Base-by-base conservation (phyloP, 2,113 vertebrate genomes). In the Platysternon megacephalum region DNA sequence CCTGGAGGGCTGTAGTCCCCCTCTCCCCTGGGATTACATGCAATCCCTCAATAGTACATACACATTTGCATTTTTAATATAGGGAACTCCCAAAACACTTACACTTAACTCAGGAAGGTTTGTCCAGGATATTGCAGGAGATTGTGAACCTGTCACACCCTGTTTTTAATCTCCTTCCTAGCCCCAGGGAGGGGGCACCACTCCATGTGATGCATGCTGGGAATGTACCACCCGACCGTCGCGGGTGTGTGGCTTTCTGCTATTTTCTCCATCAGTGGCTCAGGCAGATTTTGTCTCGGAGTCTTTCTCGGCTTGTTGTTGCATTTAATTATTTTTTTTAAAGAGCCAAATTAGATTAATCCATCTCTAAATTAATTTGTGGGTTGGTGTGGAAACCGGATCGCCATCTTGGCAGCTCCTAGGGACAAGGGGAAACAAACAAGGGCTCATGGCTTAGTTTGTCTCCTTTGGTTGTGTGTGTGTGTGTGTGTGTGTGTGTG, bases 271-370 rank as follows among this genome's bases (percentile, higher is more conserved):
- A 11, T 87, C 85, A 55, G 46, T 82, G 79, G 53, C 81, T 10
- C 17, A 79, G 5, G 22, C 26, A 42, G 11, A 3, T 56, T 22
- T 4, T 55, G 93, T 21, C 4, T 72, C 46, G 17, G 29, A 85
- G 42, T 61, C 74, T 56, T 81, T 89, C 22, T 28, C 5, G 12
- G 89, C 24, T 86, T 85, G 84, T 61, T 72, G 82, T 80, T 92
- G 89, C 48, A 93, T 95, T 95, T 95, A 94, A 93, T 97, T 88
- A 88, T 65, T 86, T 83, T 89, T 93, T 92, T 79, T 4, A n/a
- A 85, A 83, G 78, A 95, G 86, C 83, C 85, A 92, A 88, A 89
- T 78, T 86, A 90, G 82, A 95, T 89, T 65, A 65, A 56, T 49
- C 92, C 53, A 6, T 84, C 72, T 84, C 92, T 81, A 95, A 92